phyloP scores from a whole-genome alignment of 1,140 invertebrate genomes.

The Nymphalis io region DNA sequence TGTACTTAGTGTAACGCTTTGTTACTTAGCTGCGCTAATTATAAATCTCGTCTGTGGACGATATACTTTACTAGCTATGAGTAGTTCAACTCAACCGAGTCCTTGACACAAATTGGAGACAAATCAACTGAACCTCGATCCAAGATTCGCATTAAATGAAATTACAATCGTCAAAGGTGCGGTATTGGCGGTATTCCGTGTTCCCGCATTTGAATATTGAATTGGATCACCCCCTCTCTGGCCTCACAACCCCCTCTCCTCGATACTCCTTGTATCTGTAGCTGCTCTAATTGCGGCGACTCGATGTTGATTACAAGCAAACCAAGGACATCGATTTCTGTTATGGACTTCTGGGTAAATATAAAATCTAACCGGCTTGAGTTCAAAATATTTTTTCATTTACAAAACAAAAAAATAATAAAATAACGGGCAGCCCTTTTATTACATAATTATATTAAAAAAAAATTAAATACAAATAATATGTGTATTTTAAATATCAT shows the following conservation, averaged over 20 bases:
- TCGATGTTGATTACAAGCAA: slow-evolving; percentile 1
- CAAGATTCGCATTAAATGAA: slow-evolving; percentile 5
- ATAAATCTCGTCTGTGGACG: too few species aligned
- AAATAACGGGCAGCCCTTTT: too few species aligned
- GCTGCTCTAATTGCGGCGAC: slow-evolving; percentile 9
- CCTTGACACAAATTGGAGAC: slow-evolving; percentile 4
- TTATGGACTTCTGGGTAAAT: neutral
- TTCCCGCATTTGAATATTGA: slow-evolving; percentile 12
- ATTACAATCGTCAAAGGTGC: slow-evolving; percentile 8
- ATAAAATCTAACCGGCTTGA: too few species aligned
- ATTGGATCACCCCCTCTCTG: neutral
- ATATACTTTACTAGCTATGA: neutral
- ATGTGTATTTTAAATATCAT: too few species aligned
- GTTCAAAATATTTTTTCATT: too few species aligned
- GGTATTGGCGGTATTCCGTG: slow-evolving; percentile 3
- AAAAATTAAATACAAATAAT: too few species aligned
- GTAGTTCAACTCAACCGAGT: neutral
- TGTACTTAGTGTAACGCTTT: too few species aligned
- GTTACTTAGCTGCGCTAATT: too few species aligned
- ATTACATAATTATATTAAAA: too few species aligned
- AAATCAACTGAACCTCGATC: slow-evolving; percentile 1
- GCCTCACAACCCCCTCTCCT: neutral
- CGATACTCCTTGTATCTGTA: neutral
- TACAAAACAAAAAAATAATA: too few species aligned
- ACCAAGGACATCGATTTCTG: slow-evolving; percentile 4